Percentiles rank a stretch among this genome's conserved stretches.
Evolutionary conservation across 2,797 vertebrate species (phyloP).

Genomic region (Miichthys miiuy): DNA sequence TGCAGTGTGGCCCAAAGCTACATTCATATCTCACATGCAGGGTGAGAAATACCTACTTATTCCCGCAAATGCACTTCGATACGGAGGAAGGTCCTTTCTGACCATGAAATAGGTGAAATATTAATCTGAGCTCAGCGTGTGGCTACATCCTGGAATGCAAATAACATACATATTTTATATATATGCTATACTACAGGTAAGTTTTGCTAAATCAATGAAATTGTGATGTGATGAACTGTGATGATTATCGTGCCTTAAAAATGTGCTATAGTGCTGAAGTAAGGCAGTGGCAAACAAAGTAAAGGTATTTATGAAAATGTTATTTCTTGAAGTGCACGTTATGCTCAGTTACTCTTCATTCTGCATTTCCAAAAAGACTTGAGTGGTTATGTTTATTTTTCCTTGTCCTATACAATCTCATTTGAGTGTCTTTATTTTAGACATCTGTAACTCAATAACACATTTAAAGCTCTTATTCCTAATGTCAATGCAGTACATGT

Average conservation of each 20-base stretch:
- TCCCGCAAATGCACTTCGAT: conserved; percentile 51
- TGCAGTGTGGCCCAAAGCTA: conserved; percentile 52
- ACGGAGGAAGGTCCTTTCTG: conserved; percentile 23
- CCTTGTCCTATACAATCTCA: background rate
- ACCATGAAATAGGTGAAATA: conserved; percentile 32
- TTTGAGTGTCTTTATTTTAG: background rate
- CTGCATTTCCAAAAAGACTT: background rate
- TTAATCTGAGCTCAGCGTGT: background rate
- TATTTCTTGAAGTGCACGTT: background rate
- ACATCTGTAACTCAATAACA: conserved; percentile 13
- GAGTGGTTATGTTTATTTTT: background rate
- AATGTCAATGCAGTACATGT: conserved; percentile 4
- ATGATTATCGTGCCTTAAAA: background rate
- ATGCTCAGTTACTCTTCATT: background rate
- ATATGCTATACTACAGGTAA: background rate
- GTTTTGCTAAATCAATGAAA: background rate
- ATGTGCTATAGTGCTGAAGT: conserved; percentile 1
- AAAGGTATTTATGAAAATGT: background rate
- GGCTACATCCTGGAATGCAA: background rate
- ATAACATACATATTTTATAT: background rate
- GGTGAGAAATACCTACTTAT: conserved; percentile 45
- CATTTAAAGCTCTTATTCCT: conserved; percentile 1
- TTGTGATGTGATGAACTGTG: background rate
- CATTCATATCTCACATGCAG: conserved; percentile 51
- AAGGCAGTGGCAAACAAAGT: background rate